Conservation (phyloP, 35 echinoderm and acorn worm species). For the Hemicentrotus pulcherrimus region DNA sequence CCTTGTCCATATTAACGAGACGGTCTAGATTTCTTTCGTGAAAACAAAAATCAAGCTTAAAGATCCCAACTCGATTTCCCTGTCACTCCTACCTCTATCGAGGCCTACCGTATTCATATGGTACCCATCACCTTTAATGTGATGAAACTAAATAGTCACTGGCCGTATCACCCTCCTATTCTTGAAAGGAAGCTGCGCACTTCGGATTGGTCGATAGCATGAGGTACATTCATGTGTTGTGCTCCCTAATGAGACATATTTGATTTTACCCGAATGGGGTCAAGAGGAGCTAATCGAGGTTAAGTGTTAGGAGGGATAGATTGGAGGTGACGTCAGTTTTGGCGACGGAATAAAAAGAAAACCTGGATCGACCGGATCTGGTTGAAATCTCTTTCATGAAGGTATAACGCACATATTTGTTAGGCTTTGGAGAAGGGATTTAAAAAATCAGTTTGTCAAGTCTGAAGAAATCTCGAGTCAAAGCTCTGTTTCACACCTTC, state of each 20-base stretch:
- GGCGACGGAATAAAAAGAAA: too few relatives aligned
- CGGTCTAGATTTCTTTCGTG: too few relatives aligned
- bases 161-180: background rate
- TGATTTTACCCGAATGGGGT: background rate
- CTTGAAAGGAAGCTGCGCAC: background rate
- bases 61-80: too few relatives aligned
- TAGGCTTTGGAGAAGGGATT: too few relatives aligned
- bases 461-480: background rate
- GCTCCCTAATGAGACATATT: background rate
- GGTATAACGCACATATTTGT: too few relatives aligned
- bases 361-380: too few relatives aligned
- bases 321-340: background rate
- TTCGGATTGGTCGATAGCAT: background rate
- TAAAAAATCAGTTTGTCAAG: too few relatives aligned
- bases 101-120: too few relatives aligned
- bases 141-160: background rate
- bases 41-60: too few relatives aligned
- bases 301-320: background rate
- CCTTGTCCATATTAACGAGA: too few relatives aligned
- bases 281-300: background rate
- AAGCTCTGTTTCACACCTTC: background rate
- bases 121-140: background rate
- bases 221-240: background rate
- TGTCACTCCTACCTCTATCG: too few relatives aligned
- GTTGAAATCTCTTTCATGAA: too few relatives aligned